phyloP scores from a whole-genome alignment of 1,140 invertebrate genomes.

The Procambarus clarkii region DNA sequence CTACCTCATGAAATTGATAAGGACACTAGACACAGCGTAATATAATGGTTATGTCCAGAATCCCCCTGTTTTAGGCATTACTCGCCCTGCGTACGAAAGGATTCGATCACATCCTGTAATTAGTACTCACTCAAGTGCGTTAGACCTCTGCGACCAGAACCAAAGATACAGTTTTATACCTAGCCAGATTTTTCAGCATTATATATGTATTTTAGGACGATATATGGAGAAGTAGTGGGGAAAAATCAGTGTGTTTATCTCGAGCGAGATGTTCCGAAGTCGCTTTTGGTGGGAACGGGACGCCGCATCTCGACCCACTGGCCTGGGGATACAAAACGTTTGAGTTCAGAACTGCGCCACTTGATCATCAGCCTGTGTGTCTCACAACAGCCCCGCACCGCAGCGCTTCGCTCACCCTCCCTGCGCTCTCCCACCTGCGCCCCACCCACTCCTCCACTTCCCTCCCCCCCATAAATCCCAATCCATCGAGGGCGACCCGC shows the following conservation, averaged over 20 bases:
- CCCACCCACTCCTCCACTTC: neutral
- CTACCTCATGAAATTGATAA: slow-evolving; percentile 69
- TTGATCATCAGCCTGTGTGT: slow-evolving; percentile 66
- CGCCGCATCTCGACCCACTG: slow-evolving; percentile 39
- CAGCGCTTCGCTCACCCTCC: slow-evolving; percentile 41
- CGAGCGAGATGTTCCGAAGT: slow-evolving; percentile 58
- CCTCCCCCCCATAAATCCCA: neutral
- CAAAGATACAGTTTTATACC: neutral
- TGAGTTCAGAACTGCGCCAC: slow-evolving; percentile 69
- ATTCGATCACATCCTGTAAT: neutral
- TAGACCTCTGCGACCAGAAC: neutral
- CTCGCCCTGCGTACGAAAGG: slow-evolving; percentile 53
- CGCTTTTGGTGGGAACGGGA: slow-evolving; percentile 51
- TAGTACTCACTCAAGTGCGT: neutral
- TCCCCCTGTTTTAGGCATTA: slow-evolving; percentile 66
- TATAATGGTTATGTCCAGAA: slow-evolving; percentile 67
- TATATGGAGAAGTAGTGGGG: neutral
- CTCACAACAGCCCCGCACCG: slow-evolving; percentile 35
- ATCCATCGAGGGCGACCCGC: too few species aligned
- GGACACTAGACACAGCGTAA: slow-evolving; percentile 65
- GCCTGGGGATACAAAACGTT: slow-evolving; percentile 67
- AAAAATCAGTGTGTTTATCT: neutral
- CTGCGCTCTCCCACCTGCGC: neutral
- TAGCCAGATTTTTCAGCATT: neutral
- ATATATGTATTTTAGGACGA: slow-evolving; percentile 5